Evolutionary conservation across 2,797 vertebrate genomes (phyloP).

Genomic region (Argentina silus): DNA sequence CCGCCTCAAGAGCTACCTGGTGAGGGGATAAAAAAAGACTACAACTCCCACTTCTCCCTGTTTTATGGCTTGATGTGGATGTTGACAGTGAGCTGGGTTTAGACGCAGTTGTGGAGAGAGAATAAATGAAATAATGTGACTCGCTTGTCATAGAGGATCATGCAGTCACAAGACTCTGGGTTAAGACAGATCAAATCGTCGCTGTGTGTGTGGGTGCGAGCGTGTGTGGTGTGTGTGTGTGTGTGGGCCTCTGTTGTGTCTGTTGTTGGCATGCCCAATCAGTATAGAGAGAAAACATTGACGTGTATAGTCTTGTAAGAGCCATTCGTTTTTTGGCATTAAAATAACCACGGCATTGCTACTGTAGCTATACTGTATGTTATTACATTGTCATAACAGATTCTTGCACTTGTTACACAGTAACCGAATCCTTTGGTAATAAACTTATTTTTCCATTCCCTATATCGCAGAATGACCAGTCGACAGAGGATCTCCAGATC

Average conservation of each 20-base stretch:
- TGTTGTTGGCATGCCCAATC: no score
- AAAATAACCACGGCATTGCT: not conserved
- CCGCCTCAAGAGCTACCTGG: constrained; percentile 88
- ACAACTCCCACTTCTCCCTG: not conserved
- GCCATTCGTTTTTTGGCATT: not conserved
- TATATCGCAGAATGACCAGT: constrained; percentile 85
- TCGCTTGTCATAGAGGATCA: constrained; percentile 8
- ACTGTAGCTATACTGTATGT: not conserved
- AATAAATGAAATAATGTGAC: not conserved
- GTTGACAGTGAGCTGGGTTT: not conserved
- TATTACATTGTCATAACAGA: not conserved
- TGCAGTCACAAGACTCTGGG: constrained; percentile 36
- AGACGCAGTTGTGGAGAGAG: not conserved
- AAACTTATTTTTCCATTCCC: constrained; percentile 22
- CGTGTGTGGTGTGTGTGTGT: no score
- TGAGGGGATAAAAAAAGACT: constrained; percentile 66
- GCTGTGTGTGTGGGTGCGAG: not conserved
- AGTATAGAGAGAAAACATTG: no score
- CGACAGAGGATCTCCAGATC: constrained; percentile 87
- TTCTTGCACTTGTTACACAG: not conserved
- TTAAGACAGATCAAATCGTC: not conserved
- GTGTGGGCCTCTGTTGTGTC: no score
- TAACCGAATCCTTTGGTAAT: constrained; percentile 7
- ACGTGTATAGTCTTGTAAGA: no score
- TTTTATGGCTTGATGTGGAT: not conserved